Evolutionary conservation across 1,140 invertebrate genomes (phyloP).

Genomic region (Papilio aristodemus): DNA sequence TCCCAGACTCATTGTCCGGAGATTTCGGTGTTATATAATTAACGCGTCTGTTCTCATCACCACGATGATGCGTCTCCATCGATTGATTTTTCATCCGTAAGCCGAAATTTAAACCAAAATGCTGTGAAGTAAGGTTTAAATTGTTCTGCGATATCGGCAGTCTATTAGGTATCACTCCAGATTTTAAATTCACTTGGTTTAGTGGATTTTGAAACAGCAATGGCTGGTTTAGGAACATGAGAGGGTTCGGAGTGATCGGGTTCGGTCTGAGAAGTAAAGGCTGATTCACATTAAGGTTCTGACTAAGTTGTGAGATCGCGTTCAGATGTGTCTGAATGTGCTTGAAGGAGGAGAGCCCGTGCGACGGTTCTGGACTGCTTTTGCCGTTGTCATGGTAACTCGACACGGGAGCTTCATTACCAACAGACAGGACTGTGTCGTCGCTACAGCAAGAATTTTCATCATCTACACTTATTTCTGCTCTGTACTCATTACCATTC

Average conservation of each 20-base stretch:
- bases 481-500: conserved; percentile 52
- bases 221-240: conserved; percentile 78
- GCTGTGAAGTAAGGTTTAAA: conserved; percentile 52
- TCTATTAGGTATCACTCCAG: conserved; percentile 46
- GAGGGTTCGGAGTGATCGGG: conserved; percentile 76
- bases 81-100: conserved; percentile 49
- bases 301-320: conserved; percentile 81
- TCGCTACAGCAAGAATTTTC: conserved; percentile 83
- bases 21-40: conserved; percentile 59
- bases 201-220: conserved; percentile 73
- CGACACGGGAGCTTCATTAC: conserved; percentile 81
- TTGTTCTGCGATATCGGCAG: conserved; percentile 54
- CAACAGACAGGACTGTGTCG: conserved; percentile 84
- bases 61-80: conserved; percentile 47
- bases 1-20: conserved; percentile 63
- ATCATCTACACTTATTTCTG: conserved; percentile 72
- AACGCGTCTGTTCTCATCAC: conserved; percentile 58
- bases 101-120: conserved; percentile 59
- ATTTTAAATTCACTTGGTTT: conserved; percentile 63
- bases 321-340: conserved; percentile 83
- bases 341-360: conserved; percentile 79
- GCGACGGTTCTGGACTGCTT: conserved; percentile 44
- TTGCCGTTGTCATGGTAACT: conserved; percentile 50
- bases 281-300: conserved; percentile 72
- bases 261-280: conserved; percentile 72